Conservation (phyloP, 2,113 vertebrate genomes). For the Vombatus ursinus region DNA sequence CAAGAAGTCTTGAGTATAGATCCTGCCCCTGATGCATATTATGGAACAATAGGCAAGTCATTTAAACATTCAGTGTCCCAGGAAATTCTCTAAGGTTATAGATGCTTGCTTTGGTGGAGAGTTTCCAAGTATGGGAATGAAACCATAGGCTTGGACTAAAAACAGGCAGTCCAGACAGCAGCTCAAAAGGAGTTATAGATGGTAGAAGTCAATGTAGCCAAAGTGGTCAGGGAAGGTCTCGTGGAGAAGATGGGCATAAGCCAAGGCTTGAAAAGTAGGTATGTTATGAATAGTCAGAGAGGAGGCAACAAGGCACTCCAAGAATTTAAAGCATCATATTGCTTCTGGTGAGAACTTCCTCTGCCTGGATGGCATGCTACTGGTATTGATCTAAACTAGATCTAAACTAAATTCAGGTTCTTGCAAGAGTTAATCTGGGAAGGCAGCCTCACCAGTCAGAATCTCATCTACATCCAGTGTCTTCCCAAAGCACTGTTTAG, state of each 20-base stretch:
- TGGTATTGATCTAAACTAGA: not conserved
- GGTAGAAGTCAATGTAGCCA: not conserved
- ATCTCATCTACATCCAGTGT: conserved; percentile 41
- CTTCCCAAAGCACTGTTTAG: conserved; percentile 41
- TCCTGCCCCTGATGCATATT: not conserved
- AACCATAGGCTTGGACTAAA: not conserved
- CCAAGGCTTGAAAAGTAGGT: not conserved
- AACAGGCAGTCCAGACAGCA: not conserved
- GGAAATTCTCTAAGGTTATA: not conserved
- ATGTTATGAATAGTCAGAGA: not conserved
- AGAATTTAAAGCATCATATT: not conserved
- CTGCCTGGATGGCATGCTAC: not conserved
- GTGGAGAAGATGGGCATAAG: not conserved
- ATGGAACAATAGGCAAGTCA: not conserved
- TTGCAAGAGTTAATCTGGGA: not conserved
- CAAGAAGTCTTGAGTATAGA: not conserved
- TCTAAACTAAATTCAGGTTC: not conserved
- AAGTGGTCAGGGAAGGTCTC: not conserved
- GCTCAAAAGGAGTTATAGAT: not conserved
- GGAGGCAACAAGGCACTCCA: not conserved
- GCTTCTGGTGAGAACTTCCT: not conserved
- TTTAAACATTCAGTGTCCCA: not conserved
- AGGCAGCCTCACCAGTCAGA: conserved; percentile 32
- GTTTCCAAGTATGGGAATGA: not conserved
- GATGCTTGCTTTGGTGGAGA: not conserved